Conservation (phyloP, 2,113 vertebrate genomes). For the Serilophus lunatus region DNA sequence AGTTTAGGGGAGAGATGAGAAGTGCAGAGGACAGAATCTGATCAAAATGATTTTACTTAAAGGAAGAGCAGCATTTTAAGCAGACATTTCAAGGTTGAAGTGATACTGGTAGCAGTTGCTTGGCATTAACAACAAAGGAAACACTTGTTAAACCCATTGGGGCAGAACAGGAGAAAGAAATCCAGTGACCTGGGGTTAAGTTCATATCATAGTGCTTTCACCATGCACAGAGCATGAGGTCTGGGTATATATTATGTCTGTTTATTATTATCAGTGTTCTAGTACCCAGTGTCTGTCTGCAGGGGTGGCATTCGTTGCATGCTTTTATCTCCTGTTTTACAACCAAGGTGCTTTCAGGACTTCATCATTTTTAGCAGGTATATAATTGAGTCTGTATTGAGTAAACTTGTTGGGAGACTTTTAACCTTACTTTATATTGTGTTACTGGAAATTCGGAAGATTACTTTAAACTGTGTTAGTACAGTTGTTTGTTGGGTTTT, state of each 20-base stretch:
- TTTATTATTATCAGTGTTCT: neutral
- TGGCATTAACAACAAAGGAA: neutral
- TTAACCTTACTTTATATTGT: neutral
- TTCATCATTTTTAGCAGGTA: neutral
- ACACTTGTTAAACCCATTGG: conserved; percentile 17
- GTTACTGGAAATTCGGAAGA: conserved; percentile 6
- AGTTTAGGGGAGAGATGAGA: conserved; percentile 39
- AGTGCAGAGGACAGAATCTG: conserved; percentile 1
- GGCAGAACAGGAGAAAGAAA: conserved; percentile 11
- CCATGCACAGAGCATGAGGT: neutral
- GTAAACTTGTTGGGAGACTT: conserved; percentile 9
- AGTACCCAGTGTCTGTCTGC: neutral
- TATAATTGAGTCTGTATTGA: neutral
- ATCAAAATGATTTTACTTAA: conserved; percentile 21
- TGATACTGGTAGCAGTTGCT: neutral
- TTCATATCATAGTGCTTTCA: neutral
- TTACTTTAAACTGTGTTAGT: conserved; percentile 4
- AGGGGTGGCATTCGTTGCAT: neutral
- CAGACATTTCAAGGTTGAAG: conserved; percentile 48
- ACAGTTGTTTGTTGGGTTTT: neutral
- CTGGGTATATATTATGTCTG: neutral
- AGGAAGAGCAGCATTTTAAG: conserved; percentile 46
- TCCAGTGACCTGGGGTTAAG: neutral
- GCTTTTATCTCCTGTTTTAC: neutral
- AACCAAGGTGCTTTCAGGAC: neutral